Percentiles rank a stretch among this genome's conserved stretches.
Conservation (phyloP, 2,888 invertebrate genomes). For the Cheiracanthium punctorium region DNA sequence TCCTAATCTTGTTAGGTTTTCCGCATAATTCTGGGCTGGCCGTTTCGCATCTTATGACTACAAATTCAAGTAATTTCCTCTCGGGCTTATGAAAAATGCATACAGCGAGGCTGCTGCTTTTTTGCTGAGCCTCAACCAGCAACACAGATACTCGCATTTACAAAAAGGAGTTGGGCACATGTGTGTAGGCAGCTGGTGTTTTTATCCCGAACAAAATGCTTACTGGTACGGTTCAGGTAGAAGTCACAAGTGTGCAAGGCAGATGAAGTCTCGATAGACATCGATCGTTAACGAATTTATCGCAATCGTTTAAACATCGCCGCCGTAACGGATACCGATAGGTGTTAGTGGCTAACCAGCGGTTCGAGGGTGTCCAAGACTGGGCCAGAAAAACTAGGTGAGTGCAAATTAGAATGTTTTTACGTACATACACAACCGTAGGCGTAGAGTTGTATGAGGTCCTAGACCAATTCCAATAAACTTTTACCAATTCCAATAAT, state of each 20-base stretch:
- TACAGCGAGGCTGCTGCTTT: slow-evolving; percentile 67
- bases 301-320: not conserved
- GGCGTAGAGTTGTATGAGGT: no score
- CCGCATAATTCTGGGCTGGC: slow-evolving; percentile 58
- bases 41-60: slow-evolving; percentile 69
- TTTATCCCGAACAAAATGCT: no score
- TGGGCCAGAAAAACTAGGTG: not conserved
- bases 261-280: not conserved
- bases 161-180: not conserved
- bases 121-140: slow-evolving; percentile 62
- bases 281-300: not conserved
- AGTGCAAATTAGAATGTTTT: no score
- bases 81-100: slow-evolving; percentile 69
- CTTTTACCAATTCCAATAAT: no score
- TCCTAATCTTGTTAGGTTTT: slow-evolving; percentile 67
- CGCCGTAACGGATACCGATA: not conserved
- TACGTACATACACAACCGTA: no score
- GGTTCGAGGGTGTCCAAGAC: not conserved
- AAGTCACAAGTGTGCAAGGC: no score
- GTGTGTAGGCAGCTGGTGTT: slow-evolving; percentile 2
- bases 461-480: no score
- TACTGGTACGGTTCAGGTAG: no score
- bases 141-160: not conserved
- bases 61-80: slow-evolving; percentile 70
- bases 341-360: not conserved